These are phyloP conservation scores for Panopea generosa DNA, from an alignment of 2,888 invertebrate genomes.

Conservation along the genomic window DNA sequence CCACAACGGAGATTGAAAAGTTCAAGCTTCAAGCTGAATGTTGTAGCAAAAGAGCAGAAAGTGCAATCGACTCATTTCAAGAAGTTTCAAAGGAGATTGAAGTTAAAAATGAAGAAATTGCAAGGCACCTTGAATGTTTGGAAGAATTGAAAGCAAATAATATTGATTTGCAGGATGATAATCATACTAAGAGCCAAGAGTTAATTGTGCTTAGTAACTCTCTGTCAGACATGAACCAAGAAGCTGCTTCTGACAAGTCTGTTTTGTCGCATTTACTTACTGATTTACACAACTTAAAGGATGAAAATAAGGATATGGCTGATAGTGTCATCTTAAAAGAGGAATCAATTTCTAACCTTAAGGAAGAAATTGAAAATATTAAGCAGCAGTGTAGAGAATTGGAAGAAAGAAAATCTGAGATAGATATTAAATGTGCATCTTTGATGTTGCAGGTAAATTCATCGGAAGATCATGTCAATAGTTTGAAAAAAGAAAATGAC, in stretches of 20 bases:
- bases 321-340: constrained; percentile 37
- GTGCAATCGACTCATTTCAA: constrained; percentile 5
- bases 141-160: constrained; percentile 18
- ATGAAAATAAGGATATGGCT: constrained; percentile 23
- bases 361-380: background rate
- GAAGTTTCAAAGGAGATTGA: constrained; percentile 29
- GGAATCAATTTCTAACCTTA: too few relatives aligned
- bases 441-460: too few relatives aligned
- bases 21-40: constrained; percentile 20
- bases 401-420: background rate
- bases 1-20: constrained; percentile 20
- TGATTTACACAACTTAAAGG: constrained; percentile 35
- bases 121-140: constrained; percentile 18
- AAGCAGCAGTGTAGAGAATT: background rate
- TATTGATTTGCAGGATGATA: background rate
- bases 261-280: constrained; percentile 42
- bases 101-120: constrained; percentile 33
- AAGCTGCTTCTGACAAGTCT: constrained; percentile 43
- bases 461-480: background rate
- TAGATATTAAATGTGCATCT: too few relatives aligned
- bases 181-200: constrained; percentile 21
- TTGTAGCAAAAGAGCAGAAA: constrained; percentile 27
- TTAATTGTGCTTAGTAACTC: constrained; percentile 21
- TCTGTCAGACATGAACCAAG: constrained; percentile 16
- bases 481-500: background rate